Percentiles rank a stretch among this genome's conserved stretches.
Conservation (phyloP, 2,797 vertebrate species). For the Sebastes steindachneri region DNA sequence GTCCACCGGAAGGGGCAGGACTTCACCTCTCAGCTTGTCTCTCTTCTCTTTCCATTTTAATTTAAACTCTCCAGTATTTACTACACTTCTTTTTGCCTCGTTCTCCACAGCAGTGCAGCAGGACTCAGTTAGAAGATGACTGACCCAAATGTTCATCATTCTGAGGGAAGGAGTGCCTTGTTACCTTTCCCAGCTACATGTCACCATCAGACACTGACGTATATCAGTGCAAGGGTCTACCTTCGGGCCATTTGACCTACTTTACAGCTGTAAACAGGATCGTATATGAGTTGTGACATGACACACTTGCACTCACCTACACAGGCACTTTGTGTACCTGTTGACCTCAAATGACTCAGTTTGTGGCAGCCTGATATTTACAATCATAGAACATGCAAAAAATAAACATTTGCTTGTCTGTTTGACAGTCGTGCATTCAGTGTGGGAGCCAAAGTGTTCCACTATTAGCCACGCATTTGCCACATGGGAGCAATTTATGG, state of each 20-base stretch:
- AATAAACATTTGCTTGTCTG: background rate
- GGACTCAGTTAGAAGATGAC: too few species aligned
- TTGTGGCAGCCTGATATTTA: background rate
- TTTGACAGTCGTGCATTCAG: background rate
- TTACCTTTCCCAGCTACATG: background rate
- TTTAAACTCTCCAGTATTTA: background rate
- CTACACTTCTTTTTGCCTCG: background rate
- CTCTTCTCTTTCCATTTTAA: background rate
- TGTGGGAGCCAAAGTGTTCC: background rate
- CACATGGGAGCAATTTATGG: background rate
- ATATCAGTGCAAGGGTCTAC: background rate
- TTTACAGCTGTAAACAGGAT: constrained; percentile 1
- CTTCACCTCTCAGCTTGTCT: too few species aligned
- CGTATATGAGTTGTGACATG: constrained; percentile 1
- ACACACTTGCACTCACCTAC: background rate
- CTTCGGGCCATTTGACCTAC: background rate
- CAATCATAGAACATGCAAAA: background rate
- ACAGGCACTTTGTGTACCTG: background rate
- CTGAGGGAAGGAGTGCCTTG: background rate
- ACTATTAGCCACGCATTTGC: background rate
- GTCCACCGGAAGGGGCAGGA: too few species aligned
- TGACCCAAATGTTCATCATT: background rate
- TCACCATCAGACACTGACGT: constrained; percentile 7
- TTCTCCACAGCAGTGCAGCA: background rate
- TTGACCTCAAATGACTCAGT: background rate